phyloP scores from a whole-genome alignment of 2,888 invertebrate genomes.

The Acleris literana region DNA sequence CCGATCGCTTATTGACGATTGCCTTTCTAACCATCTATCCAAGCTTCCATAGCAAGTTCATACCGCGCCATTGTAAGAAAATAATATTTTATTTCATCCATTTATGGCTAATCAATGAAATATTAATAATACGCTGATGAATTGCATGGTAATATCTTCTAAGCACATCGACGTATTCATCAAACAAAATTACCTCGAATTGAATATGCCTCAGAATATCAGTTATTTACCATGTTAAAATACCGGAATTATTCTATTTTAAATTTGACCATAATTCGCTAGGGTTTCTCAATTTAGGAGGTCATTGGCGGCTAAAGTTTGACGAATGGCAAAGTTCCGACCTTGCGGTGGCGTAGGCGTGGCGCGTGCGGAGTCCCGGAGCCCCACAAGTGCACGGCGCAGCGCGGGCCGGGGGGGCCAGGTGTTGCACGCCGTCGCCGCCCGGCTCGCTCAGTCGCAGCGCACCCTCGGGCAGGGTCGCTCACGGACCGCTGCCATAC shows the following conservation, averaged over 20 bases:
- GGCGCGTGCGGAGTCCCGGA: slow-evolving; percentile 59
- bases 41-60: neutral
- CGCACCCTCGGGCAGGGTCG: slow-evolving; percentile 50
- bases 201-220: too few species aligned
- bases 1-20: slow-evolving; percentile 40
- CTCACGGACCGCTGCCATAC: slow-evolving; percentile 29
- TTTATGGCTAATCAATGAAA: slow-evolving; percentile 12
- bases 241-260: neutral
- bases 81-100: slow-evolving; percentile 12
- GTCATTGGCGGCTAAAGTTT: slow-evolving; percentile 45
- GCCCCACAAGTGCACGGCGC: slow-evolving; percentile 75
- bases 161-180: slow-evolving; percentile 3
- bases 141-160: slow-evolving; percentile 5
- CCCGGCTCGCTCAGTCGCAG: slow-evolving; percentile 59
- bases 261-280: slow-evolving; percentile 4
- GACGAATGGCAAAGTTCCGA: slow-evolving; percentile 41
- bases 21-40: neutral
- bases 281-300: slow-evolving; percentile 15
- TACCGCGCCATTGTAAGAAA: neutral
- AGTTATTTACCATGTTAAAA: too few species aligned
- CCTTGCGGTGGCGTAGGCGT: slow-evolving; percentile 58
- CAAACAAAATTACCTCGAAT: slow-evolving; percentile 3
- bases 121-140: slow-evolving; percentile 8
- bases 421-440: slow-evolving; percentile 64
- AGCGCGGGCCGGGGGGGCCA: slow-evolving; percentile 52